phyloP scores from a whole-genome alignment of 1,140 invertebrate genomes.

The Eumaeus atala region DNA sequence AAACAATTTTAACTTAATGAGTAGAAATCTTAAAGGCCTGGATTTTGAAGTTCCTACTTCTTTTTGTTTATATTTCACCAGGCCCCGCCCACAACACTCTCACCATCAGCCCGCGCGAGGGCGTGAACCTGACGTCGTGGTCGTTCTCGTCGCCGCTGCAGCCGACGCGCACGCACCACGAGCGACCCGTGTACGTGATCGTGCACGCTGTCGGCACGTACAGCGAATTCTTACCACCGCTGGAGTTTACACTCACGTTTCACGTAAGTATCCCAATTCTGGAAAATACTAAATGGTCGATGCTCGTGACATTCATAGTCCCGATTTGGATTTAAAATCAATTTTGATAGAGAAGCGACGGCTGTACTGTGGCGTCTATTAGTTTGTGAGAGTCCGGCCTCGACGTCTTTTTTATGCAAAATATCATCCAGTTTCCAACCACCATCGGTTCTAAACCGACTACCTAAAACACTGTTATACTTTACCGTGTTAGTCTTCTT shows the following conservation, averaged over 20 bases:
- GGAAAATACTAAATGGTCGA: not conserved
- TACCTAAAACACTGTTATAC: too few relatives aligned
- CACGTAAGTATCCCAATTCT: constrained; percentile 26
- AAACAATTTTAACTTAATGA: too few relatives aligned
- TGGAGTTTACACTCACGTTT: constrained; percentile 32
- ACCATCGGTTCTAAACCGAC: too few relatives aligned
- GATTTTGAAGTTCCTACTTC: not conserved
- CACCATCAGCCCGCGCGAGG: constrained; percentile 30
- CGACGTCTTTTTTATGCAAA: too few relatives aligned
- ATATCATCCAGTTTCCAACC: too few relatives aligned
- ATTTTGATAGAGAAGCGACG: too few relatives aligned
- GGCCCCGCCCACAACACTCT: constrained; percentile 43
- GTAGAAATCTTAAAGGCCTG: too few relatives aligned
- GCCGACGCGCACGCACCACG: not conserved
- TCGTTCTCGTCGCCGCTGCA: constrained; percentile 26
- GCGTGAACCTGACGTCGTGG: constrained; percentile 32
- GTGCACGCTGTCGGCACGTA: constrained; percentile 36
- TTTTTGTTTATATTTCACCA: constrained; percentile 16
- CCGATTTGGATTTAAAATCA: too few relatives aligned
- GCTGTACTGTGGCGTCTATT: too few relatives aligned
- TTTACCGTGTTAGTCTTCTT: too few relatives aligned
- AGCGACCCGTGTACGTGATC: constrained; percentile 36
- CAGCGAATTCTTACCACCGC: constrained; percentile 18
- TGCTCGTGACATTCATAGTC: too few relatives aligned
- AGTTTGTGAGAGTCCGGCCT: too few relatives aligned